A percentile compares a stretch with the other conserved stretches of the same genome.
phyloP scores from a whole-genome alignment of 2,797 vertebrate species.

The Manis pentadactyla region DNA sequence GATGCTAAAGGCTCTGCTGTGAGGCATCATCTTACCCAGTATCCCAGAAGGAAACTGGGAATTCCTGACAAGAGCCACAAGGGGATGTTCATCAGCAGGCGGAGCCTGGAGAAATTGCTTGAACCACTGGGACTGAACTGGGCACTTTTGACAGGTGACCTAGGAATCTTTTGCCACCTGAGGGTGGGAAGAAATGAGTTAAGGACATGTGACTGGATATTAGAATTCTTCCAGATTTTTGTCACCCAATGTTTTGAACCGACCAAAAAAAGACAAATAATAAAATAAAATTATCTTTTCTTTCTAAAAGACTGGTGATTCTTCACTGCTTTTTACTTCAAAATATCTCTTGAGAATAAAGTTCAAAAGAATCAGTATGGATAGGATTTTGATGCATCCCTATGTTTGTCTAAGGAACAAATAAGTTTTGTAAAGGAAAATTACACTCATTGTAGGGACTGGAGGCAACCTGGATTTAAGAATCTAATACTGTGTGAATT shows the following conservation, averaged over 20 bases:
- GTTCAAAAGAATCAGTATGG: not conserved
- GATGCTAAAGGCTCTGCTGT: not conserved
- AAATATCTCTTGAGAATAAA: not conserved
- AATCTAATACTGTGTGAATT: not conserved
- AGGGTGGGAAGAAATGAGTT: fast-evolving
- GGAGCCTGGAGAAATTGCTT: not conserved
- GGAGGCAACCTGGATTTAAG: not conserved
- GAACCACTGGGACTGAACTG: not conserved
- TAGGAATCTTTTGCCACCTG: not conserved
- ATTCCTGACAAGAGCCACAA: not conserved
- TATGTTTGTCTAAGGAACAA: not conserved
- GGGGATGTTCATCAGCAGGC: not conserved
- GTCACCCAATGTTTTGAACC: not conserved
- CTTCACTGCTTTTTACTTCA: not conserved
- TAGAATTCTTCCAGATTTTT: not conserved
- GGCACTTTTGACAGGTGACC: not conserved
- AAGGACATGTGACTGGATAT: not conserved
- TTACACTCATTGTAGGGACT: not conserved
- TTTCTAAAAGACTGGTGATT: not conserved
- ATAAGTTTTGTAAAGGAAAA: not conserved
- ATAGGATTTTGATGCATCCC: not conserved
- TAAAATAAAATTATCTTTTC: not conserved
- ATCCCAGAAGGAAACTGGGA: not conserved
- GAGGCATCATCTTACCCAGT: not conserved
- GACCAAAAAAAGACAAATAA: not conserved